Evolutionary conservation across 1,140 invertebrate genomes (phyloP), one percentile per base, ranked within the genome.

Genomic region (Bombus cullumanus): DNA sequence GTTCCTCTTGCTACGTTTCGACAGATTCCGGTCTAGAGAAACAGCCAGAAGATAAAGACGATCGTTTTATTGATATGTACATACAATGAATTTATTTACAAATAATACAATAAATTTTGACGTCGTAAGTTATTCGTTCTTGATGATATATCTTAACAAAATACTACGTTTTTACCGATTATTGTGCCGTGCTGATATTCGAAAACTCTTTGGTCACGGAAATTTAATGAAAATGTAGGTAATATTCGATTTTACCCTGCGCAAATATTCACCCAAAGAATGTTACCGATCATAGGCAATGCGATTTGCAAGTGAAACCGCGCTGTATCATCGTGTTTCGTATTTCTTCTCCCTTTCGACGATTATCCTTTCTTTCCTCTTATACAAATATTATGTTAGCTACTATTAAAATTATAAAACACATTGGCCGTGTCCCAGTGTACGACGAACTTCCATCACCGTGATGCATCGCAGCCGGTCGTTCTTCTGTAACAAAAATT

Each of bases 401-500:
- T 91, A 93, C 88, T 78, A 91, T 85, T 92, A 93, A 89, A 88
- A 94, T 91, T 92, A 93, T 91, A 88, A 94, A 92, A 91, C 86
- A 90, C 86, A 88, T 85, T 71, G 86, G 81, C 83, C 79, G 88
- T 80, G 85, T 79, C 69, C 83, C 90, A 59, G 78, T 77, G 75
- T 90, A 89, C 34, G 92, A 93, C 64, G 92, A 92, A 79, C 91
- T 94, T 47, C 94, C 94, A 57, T 93, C 92, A 31, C 95, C 95
- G 79, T 95, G 95, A 88, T 96, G 94, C 95, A 96, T 96, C 28
- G 95, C 95, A 9, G 95, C 95, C 43, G 95, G 95, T 91, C 95
- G 95, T 89, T 96, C 95, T 59, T 95, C 95, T 96, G 93, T 3
- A 93, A 94, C 85, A 94, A 39, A 92, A 92, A 87, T 31, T 59